Percentiles rank a stretch among this genome's conserved stretches.
phyloP scores from a whole-genome alignment of 2,797 vertebrate species.

The Gallinago solitaria region DNA sequence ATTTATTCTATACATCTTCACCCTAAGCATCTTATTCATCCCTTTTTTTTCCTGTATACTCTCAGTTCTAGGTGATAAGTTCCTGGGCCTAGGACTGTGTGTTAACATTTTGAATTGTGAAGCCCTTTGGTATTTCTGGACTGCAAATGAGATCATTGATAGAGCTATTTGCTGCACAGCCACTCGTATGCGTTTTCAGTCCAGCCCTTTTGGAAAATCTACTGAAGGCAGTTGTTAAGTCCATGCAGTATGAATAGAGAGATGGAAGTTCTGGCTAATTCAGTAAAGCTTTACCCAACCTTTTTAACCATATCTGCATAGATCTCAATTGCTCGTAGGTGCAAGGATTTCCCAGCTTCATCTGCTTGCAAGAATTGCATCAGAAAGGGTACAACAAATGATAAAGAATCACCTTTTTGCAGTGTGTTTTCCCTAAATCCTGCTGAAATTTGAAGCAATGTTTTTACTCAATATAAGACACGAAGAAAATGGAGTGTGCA shows the following conservation, averaged over 20 bases:
- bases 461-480: neutral
- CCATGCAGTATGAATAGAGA: accelerated
- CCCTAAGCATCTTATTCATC: neutral
- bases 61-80: neutral
- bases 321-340: neutral
- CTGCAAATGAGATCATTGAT: neutral
- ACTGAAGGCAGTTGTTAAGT: neutral
- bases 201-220: neutral
- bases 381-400: neutral
- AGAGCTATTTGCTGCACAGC: neutral
- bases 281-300: neutral
- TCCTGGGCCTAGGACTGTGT: neutral
- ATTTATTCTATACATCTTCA: neutral
- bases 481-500: neutral
- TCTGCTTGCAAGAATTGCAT: neutral
- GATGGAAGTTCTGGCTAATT: neutral
- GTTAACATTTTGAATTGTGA: neutral
- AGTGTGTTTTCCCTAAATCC: neutral
- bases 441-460: neutral
- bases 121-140: neutral
- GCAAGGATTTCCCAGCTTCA: neutral
- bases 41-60: neutral
- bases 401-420: neutral
- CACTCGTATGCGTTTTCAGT: neutral
- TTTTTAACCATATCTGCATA: neutral